phyloP scores from a whole-genome alignment of 2,888 invertebrate genomes.

The Ophioninae sp. region DNA sequence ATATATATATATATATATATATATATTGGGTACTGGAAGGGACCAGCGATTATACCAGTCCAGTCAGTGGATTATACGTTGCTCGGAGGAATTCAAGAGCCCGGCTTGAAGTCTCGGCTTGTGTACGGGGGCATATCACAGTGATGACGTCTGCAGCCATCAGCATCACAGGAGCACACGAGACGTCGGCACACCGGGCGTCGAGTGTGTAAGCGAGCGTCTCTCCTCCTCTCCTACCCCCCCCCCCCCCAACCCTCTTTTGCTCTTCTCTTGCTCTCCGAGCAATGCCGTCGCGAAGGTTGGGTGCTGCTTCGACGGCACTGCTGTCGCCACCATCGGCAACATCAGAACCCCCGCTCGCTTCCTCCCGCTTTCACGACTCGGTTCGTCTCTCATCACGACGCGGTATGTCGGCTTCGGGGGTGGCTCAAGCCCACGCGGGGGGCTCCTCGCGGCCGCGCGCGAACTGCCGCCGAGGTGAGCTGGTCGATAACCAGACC shows the following conservation, averaged over 20 bases:
- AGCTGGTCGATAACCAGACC: conserved; percentile 59
- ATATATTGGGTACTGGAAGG: background rate
- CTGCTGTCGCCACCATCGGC: conserved; percentile 55
- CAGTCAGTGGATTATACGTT: conserved; percentile 3
- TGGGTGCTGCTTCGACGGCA: conserved; percentile 58
- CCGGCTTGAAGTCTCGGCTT: background rate
- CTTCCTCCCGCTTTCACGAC: conserved; percentile 36
- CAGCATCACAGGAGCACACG: conserved; percentile 7
- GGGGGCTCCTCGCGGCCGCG: conserved; percentile 53
- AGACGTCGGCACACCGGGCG: conserved; percentile 4
- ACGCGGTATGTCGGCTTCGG: conserved; percentile 58
- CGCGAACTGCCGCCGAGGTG: conserved; percentile 56
- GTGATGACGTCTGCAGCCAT: conserved; percentile 26
- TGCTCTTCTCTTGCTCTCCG: conserved; percentile 19
- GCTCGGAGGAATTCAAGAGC: background rate
- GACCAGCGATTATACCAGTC: conserved; percentile 7
- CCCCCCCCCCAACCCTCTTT: background rate
- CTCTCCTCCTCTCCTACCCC: background rate
- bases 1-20: too few species aligned
- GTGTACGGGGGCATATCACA: background rate
- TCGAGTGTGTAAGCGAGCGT: background rate
- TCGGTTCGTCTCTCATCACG: conserved; percentile 34
- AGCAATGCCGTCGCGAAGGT: conserved; percentile 47
- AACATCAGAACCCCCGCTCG: conserved; percentile 45
- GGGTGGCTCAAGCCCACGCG: conserved; percentile 53